A percentile compares a stretch with the other conserved stretches of the same genome.
Conservation (phyloP, 2,888 invertebrate species). For the Allygus modestus region DNA sequence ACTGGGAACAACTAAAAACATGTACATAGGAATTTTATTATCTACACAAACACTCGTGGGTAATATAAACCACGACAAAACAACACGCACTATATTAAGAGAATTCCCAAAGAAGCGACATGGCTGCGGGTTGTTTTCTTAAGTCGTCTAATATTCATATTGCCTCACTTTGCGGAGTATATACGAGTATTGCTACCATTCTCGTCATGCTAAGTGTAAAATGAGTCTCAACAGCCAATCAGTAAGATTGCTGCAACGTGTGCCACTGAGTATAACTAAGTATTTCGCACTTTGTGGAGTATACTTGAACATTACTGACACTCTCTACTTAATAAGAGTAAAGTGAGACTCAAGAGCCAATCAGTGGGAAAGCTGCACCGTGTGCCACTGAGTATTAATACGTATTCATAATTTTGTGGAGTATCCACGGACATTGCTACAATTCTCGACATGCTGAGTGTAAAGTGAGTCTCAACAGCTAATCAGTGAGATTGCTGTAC, state of each 20-base stretch:
- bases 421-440: background rate
- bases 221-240: background rate
- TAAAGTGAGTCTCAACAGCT: background rate
- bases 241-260: background rate
- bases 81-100: background rate
- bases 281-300: background rate
- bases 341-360: background rate
- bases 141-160: conserved; percentile 20
- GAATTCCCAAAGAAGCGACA: conserved; percentile 15
- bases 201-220: background rate
- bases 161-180: conserved; percentile 5
- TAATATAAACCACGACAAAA: background rate
- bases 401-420: too few relatives aligned
- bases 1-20: too few relatives aligned
- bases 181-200: background rate
- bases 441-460: background rate
- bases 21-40: too few relatives aligned
- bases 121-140: conserved; percentile 7
- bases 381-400: too few relatives aligned
- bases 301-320: background rate
- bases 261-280: too few relatives aligned
- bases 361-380: background rate
- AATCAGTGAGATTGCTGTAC: background rate
- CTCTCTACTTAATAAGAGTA: background rate
- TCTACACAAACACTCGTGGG: too few relatives aligned